Conservation (phyloP, 1,140 invertebrate species). For the Aricia agestis region DNA sequence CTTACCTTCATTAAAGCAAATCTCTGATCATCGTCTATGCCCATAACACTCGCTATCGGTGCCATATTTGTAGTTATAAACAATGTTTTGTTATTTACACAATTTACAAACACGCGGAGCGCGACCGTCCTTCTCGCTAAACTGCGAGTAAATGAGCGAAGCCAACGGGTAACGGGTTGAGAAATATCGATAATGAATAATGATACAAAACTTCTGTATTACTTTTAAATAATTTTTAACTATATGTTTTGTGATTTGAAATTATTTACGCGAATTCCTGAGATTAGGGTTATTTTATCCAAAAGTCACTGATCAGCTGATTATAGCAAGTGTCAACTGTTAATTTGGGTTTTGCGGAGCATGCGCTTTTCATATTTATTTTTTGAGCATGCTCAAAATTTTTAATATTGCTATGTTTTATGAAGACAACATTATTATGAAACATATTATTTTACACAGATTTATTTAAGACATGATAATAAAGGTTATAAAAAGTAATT, state of each 20-base stretch:
- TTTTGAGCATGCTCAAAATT: too few relatives aligned
- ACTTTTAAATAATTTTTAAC: not conserved
- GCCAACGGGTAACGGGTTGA: not conserved
- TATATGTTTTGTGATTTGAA: not conserved
- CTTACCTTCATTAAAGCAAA: slow-evolving; percentile 83
- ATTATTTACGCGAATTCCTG: not conserved
- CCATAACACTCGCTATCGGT: slow-evolving; percentile 58
- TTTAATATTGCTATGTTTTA: too few relatives aligned
- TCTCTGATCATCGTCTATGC: slow-evolving; percentile 78
- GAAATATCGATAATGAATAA: not conserved
- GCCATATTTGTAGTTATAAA: slow-evolving; percentile 47
- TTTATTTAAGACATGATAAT: too few relatives aligned
- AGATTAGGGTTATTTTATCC: not conserved
- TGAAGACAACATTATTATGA: too few relatives aligned
- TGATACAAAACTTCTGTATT: not conserved
- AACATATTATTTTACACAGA: too few relatives aligned
- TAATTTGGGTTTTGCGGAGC: not conserved
- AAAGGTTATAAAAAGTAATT: too few relatives aligned
- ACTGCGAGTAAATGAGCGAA: not conserved
- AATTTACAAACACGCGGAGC: not conserved
- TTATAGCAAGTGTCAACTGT: not conserved
- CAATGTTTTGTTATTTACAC: slow-evolving; percentile 10
- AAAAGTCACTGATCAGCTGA: not conserved
- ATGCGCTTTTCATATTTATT: not conserved
- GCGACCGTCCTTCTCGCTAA: not conserved